phyloP scores from a whole-genome alignment of 2,113 vertebrate species.

The Ptychochromis oligacanthus region DNA sequence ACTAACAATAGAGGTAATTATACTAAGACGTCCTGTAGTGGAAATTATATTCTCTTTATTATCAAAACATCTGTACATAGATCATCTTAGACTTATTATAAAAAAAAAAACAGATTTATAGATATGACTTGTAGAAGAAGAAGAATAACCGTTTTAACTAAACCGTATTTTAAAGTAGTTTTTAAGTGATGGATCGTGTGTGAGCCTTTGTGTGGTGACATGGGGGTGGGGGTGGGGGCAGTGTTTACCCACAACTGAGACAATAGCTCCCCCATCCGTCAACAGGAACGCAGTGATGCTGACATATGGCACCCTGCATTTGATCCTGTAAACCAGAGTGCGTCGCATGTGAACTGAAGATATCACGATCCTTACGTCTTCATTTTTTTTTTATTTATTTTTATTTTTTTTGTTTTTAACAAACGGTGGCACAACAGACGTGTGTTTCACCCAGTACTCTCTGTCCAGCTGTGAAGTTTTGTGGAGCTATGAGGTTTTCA shows the following conservation, averaged over 20 bases:
- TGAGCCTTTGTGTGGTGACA: background rate
- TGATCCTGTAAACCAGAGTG: background rate
- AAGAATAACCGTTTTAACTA: background rate
- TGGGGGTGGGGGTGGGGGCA: slow-evolving; percentile 16
- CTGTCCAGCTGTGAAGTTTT: background rate
- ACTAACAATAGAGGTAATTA: background rate
- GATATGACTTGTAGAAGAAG: background rate
- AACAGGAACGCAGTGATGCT: slow-evolving; percentile 27
- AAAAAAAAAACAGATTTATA: background rate
- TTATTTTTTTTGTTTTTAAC: too few species aligned
- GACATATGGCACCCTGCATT: slow-evolving; percentile 6
- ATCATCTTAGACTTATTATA: background rate
- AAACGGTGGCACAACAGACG: background rate
- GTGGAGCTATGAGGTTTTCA: background rate
- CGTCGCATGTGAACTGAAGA: background rate
- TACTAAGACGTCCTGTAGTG: background rate
- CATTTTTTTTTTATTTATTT: background rate
- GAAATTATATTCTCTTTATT: background rate
- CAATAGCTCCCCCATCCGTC: slow-evolving; percentile 78
- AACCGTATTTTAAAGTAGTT: background rate
- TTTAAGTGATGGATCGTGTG: background rate
- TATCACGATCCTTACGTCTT: background rate
- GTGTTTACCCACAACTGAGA: slow-evolving; percentile 23
- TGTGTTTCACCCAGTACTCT: background rate
- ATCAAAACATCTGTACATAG: background rate